Base-by-base conservation (phyloP, 1,140 invertebrate species). In the Drosophila willistoni region DNA sequence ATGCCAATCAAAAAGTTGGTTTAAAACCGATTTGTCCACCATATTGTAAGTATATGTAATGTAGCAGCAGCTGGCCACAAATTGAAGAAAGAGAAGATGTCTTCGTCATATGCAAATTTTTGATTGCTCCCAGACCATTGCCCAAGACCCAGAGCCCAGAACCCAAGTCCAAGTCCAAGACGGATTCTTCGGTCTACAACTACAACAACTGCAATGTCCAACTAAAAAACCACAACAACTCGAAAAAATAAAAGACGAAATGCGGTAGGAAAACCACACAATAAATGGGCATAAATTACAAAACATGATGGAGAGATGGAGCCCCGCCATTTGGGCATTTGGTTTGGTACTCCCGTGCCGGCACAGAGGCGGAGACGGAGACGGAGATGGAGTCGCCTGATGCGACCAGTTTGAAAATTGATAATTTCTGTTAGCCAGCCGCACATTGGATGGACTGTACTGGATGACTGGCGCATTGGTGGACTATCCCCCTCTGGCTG, bases 281-380 rank as follows among this genome's bases (percentile, higher is more conserved):
- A 86, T 86, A 86, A 86, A 87, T 87, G 83, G 84, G 84, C 83
- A 87, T 87, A 87, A 87, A 87, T 87, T 87, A 87, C 83, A 77
- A 76, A 86, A 87, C 80, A 86, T 76, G 84, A 83, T 73, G 80
- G 44, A 51, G 44, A 51, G 44, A 72, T 65, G 80, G 71, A 89
- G 77, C 63, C 61, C 57, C 63, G 47, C 77, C 59, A 62, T 73
- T 56, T 60, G 22, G 33, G 34, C 34, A 64, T 61, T 47, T 19
- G 14, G 14, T 61, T 47, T 19, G 14, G 14, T 17, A 7, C 41
- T 42, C 12, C 14, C 17, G 17, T 17, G 44, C n/a, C 14, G 1
- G 14, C 17, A 29, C 0, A 6, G 29, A 29, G 29, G 7, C 29
- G 29, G 29, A 29, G 22, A 10, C 0, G 29, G 29, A 29, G 29